Conservation (phyloP, 2,888 invertebrate species). For the Rhamphomyia laevipes region DNA sequence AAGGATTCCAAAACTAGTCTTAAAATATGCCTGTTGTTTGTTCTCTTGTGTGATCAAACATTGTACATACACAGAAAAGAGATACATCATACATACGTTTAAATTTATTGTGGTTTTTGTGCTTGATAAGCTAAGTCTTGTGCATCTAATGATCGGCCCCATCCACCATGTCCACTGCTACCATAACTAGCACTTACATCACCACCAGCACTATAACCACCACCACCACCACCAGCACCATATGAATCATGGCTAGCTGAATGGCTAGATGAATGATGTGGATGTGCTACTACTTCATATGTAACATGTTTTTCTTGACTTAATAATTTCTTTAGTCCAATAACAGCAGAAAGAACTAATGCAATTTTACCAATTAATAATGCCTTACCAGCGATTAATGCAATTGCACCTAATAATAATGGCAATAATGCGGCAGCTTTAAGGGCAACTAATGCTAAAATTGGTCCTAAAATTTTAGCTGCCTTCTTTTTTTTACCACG, state of each 20-base stretch:
- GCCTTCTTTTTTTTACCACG: constrained; percentile 78
- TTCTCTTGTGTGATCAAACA: too few species aligned
- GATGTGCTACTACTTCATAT: constrained; percentile 77
- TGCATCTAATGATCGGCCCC: constrained; percentile 65
- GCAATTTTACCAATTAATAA: constrained; percentile 75
- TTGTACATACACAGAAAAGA: too few species aligned
- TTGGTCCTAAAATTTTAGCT: constrained; percentile 62
- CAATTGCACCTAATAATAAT: constrained; percentile 66
- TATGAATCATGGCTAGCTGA: constrained; percentile 55
- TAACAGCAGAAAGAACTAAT: constrained; percentile 68
- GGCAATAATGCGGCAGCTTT: constrained; percentile 72
- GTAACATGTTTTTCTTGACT: constrained; percentile 76
- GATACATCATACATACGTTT: too few species aligned
- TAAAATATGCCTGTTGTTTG: too few species aligned
- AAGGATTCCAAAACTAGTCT: too few species aligned
- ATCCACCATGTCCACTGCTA: constrained; percentile 53
- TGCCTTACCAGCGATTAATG: constrained; percentile 76
- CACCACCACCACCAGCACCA: constrained; percentile 37
- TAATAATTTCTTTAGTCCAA: constrained; percentile 71
- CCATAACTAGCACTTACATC: constrained; percentile 48
- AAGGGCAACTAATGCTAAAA: constrained; percentile 61
- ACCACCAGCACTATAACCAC: constrained; percentile 45
- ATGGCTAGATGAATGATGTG: constrained; percentile 61
- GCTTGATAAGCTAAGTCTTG: constrained; percentile 70
- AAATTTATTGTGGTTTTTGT: constrained; percentile 48